Conservation (phyloP, 2,113 vertebrate genomes). For the Thamnophis sirtalis region DNA sequence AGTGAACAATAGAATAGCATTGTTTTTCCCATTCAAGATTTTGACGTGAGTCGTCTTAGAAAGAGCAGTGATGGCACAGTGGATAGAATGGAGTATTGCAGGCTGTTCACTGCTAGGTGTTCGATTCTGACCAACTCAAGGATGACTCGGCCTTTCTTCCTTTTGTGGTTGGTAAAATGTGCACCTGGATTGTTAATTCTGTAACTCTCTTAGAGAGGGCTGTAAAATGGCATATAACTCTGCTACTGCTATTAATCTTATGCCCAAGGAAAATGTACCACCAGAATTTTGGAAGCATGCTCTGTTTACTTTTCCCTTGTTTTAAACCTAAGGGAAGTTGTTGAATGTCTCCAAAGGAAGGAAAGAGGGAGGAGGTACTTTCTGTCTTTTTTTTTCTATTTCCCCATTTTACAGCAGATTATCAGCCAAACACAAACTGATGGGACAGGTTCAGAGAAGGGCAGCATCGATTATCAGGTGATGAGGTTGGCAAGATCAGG, state of each 20-base stretch:
- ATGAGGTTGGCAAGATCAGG: not conserved
- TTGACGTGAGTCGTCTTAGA: not conserved
- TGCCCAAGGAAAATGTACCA: not conserved
- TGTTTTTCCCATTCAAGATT: not conserved
- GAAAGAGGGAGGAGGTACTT: not conserved
- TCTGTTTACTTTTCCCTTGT: not conserved
- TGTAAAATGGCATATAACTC: not conserved
- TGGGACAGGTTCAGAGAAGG: not conserved
- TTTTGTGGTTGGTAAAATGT: not conserved
- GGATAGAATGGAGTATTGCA: not conserved
- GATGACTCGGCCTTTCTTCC: not conserved
- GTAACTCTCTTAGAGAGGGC: not conserved
- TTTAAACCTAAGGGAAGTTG: not conserved
- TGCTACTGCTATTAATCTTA: not conserved
- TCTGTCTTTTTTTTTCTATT: not conserved
- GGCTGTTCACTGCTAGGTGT: not conserved
- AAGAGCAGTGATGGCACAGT: not conserved
- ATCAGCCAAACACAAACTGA: not conserved
- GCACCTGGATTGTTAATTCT: not conserved
- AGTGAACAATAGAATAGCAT: not conserved
- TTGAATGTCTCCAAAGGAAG: not conserved
- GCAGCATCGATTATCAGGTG: not conserved
- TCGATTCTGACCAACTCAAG: not conserved
- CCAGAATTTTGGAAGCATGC: not conserved
- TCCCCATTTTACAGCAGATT: not conserved